Conservation (phyloP, 2,113 vertebrate species). For the Azemiops feae region DNA sequence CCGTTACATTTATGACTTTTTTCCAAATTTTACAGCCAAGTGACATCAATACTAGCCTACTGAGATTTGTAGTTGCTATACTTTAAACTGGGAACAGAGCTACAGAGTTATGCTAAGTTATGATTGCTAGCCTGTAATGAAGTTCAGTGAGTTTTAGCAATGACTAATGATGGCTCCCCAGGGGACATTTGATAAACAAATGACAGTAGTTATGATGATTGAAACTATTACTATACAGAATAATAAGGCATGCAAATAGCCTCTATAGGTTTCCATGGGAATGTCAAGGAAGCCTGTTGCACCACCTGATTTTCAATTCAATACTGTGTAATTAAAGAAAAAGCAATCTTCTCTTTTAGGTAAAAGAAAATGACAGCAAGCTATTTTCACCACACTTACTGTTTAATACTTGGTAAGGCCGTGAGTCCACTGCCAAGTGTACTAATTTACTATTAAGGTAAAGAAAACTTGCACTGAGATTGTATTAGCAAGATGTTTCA, state of each 20-base stretch:
- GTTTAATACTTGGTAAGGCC: neutral
- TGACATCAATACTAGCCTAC: neutral
- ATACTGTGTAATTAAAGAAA: conserved; percentile 18
- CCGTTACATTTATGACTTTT: neutral
- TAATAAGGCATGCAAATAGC: conserved; percentile 30
- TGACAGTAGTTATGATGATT: conserved; percentile 28
- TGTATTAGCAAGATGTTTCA: neutral
- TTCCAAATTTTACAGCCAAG: neutral
- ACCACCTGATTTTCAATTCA: conserved; percentile 19
- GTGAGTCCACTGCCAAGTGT: neutral
- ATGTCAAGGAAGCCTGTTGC: conserved; percentile 29
- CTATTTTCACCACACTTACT: conserved; percentile 16
- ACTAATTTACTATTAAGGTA: conserved; percentile 2
- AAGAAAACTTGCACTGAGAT: neutral
- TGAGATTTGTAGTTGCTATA: neutral
- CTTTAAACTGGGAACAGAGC: neutral
- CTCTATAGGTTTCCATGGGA: conserved; percentile 19
- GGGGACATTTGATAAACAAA: conserved; percentile 45
- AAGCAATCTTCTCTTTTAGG: conserved; percentile 38
- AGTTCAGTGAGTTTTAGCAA: neutral
- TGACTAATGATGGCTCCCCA: conserved; percentile 29
- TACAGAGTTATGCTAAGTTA: neutral
- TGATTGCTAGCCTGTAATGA: neutral
- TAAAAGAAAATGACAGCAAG: conserved; percentile 37
- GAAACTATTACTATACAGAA: conserved; percentile 26